Percentiles rank a stretch among this genome's conserved stretches.
These are phyloP conservation scores for Drosophila bipectinata DNA, from an alignment of 1,140 invertebrate genomes.

Conservation along the genomic window DNA sequence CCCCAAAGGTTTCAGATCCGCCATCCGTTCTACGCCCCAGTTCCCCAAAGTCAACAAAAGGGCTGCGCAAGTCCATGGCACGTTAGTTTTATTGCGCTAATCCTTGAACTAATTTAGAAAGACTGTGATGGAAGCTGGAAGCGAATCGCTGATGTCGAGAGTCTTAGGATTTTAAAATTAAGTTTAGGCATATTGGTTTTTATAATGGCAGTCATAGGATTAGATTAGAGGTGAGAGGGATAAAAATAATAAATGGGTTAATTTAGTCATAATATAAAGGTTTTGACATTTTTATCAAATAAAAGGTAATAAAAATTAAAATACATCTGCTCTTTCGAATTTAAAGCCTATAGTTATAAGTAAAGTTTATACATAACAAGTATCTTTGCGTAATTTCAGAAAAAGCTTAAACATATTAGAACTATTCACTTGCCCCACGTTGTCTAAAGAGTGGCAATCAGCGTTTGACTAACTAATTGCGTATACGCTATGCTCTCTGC, in stretches of 20 bases:
- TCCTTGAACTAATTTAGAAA: slow-evolving; percentile 77
- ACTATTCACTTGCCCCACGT: slow-evolving; percentile 6
- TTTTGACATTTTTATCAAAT: too few relatives aligned
- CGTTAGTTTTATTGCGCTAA: slow-evolving; percentile 78
- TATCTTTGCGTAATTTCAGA: too few relatives aligned
- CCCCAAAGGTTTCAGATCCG: neutral
- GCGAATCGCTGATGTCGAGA: slow-evolving; percentile 26
- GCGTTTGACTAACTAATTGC: slow-evolving; percentile 75
- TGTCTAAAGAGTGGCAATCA: slow-evolving; percentile 48
- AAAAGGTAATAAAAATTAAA: too few relatives aligned
- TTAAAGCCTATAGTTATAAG: too few relatives aligned
- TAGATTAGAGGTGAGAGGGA: slow-evolving; percentile 9
- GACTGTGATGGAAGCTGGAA: neutral
- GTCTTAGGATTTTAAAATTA: slow-evolving; percentile 53
- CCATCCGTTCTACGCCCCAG: slow-evolving; percentile 1
- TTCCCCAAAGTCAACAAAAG: slow-evolving; percentile 62
- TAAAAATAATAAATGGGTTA: too few relatives aligned
- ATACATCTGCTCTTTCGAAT: too few relatives aligned
- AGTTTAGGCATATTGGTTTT: slow-evolving; percentile 48
- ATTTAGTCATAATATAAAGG: too few relatives aligned
- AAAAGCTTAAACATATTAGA: neutral
- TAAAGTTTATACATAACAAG: too few relatives aligned
- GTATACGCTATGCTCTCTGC: slow-evolving; percentile 60
- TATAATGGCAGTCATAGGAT: slow-evolving; percentile 5
- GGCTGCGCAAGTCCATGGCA: slow-evolving; percentile 64